Percentiles rank a stretch among this genome's conserved stretches.
These are phyloP conservation scores for Drosophila tani DNA, from an alignment of 1,140 invertebrate species.

Conservation along the genomic window DNA sequence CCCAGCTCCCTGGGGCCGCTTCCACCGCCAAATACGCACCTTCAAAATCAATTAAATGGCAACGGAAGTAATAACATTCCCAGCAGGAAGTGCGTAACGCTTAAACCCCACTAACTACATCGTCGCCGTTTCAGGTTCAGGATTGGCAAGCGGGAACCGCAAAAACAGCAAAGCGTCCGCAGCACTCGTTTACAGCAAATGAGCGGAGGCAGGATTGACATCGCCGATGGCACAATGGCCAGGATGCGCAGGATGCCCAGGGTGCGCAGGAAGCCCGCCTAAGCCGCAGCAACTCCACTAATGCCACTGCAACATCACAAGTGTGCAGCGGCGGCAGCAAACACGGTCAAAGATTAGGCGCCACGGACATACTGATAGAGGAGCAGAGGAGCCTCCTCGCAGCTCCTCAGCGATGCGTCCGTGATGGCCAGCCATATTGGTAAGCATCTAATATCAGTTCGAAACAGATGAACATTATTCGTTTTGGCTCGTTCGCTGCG, in stretches of 20 bases:
- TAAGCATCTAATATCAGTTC: constrained; percentile 36
- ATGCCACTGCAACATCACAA: constrained; percentile 65
- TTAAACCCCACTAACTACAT: constrained; percentile 33
- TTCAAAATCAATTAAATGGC: constrained; percentile 82
- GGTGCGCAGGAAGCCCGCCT: constrained; percentile 56
- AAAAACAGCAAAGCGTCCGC: constrained; percentile 65
- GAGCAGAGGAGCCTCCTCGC: background rate
- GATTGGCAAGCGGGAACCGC: constrained; percentile 52
- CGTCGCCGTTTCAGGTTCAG: background rate
- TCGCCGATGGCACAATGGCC: constrained; percentile 51
- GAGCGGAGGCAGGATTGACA: constrained; percentile 51
- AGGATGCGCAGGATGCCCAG: constrained; percentile 48
- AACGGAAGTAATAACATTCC: constrained; percentile 82
- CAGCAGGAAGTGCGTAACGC: constrained; percentile 76
- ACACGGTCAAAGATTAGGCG: constrained; percentile 53
- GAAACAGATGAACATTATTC: constrained; percentile 32
- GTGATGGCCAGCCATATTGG: constrained; percentile 24
- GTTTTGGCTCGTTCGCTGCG: constrained; percentile 16
- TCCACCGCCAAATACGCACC: constrained; percentile 52
- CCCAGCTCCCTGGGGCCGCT: background rate
- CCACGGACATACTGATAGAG: background rate
- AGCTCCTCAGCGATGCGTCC: constrained; percentile 35
- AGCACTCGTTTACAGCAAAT: constrained; percentile 63
- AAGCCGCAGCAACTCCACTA: constrained; percentile 67
- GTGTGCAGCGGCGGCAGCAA: constrained; percentile 13